Conservation (phyloP, 1,140 invertebrate species). For the Argopecten irradians region DNA sequence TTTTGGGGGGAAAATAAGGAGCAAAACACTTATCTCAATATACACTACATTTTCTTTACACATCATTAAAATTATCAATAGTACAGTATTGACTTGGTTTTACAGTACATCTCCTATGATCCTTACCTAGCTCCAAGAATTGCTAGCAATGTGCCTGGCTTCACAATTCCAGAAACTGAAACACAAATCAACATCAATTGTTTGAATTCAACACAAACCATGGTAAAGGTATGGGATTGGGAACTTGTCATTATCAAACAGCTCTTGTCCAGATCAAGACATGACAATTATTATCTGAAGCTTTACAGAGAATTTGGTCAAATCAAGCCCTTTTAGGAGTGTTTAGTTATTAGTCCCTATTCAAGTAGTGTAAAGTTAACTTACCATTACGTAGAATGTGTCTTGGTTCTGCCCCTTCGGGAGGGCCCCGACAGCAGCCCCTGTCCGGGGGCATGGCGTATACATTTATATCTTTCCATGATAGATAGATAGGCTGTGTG, state of each 20-base stretch:
- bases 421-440: constrained; percentile 48
- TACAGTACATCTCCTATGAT: background rate
- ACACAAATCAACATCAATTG: too few species aligned
- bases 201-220: too few species aligned
- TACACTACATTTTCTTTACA: too few species aligned
- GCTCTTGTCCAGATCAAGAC: too few species aligned
- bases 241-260: too few species aligned
- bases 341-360: too few species aligned
- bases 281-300: too few species aligned
- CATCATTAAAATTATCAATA: too few species aligned
- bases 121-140: constrained; percentile 88
- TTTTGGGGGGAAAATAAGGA: too few species aligned
- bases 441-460: constrained; percentile 80
- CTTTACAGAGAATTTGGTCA: background rate
- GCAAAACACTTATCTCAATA: too few species aligned
- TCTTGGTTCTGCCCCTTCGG: constrained; percentile 38
- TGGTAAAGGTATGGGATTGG: too few species aligned
- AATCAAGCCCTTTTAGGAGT: background rate
- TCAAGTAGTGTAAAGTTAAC: background rate
- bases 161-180: constrained; percentile 88
- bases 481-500: constrained; percentile 78
- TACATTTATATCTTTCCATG: constrained; percentile 86
- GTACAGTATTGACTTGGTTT: background rate
- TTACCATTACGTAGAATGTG: constrained; percentile 74
- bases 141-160: constrained; percentile 92